phyloP scores from a whole-genome alignment of 2,113 vertebrate species.

The Colinus virginianus region DNA sequence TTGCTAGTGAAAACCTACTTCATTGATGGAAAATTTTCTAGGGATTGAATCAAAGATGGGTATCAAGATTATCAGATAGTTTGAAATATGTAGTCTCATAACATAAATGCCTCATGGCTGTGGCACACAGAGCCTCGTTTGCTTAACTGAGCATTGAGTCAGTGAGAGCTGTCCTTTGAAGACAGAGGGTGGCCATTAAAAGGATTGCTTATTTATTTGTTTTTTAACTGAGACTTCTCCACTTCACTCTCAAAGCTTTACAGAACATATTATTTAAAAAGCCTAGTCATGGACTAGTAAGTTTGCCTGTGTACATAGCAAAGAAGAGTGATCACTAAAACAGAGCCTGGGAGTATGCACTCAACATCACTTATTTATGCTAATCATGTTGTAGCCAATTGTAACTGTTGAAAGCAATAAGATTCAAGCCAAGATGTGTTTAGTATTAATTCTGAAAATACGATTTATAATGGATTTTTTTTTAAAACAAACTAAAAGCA shows the following conservation, averaged over 20 bases:
- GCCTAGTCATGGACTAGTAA: neutral
- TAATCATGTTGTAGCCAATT: neutral
- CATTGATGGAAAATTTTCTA: neutral
- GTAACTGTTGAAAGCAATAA: neutral
- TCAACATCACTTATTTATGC: neutral
- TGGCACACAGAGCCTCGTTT: neutral
- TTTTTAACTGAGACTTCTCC: neutral
- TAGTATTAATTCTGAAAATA: neutral
- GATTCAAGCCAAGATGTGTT: neutral
- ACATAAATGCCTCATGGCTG: neutral
- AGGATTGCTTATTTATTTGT: neutral
- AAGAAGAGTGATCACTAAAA: neutral
- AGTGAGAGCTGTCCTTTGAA: constrained; percentile 22
- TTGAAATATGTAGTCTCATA: neutral
- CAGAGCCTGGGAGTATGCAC: neutral
- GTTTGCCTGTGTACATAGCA: neutral
- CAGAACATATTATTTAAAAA: neutral
- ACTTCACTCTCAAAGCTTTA: neutral
- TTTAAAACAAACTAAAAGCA: neutral
- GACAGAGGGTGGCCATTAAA: neutral
- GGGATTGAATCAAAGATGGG: neutral
- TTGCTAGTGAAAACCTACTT: neutral
- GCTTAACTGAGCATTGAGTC: neutral
- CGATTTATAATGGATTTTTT: neutral
- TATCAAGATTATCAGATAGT: neutral